Evolutionary conservation across 2,888 invertebrate genomes (phyloP).

Genomic region (Ormyrus labotus): DNA sequence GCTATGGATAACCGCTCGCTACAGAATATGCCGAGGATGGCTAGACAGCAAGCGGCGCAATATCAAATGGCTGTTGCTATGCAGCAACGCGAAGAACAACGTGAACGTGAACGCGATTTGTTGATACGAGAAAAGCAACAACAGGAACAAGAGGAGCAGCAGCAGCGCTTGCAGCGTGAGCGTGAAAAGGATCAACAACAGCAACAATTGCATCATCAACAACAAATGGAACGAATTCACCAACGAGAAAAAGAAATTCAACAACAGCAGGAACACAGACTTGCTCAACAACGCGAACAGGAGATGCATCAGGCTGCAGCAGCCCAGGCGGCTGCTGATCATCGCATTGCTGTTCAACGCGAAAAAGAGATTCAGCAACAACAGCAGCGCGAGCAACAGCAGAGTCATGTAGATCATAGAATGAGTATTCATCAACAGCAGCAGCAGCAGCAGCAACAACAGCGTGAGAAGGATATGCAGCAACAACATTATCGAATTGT

Average conservation of each 20-base stretch:
- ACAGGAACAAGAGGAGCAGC: constrained; percentile 67
- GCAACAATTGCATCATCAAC: constrained; percentile 69
- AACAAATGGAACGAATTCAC: constrained; percentile 71
- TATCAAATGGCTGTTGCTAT: constrained; percentile 69
- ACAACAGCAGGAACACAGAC: constrained; percentile 70
- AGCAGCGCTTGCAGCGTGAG: constrained; percentile 65
- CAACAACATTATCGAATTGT: constrained; percentile 61
- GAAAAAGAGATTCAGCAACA: constrained; percentile 72
- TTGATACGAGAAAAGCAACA: constrained; percentile 68
- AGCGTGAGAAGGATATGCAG: constrained; percentile 67
- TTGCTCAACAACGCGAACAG: constrained; percentile 67
- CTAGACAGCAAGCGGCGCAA: constrained; percentile 68
- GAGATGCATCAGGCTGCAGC: constrained; percentile 69
- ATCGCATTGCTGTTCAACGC: constrained; percentile 62
- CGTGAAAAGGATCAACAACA: constrained; percentile 72
- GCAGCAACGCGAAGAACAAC: constrained; percentile 65
- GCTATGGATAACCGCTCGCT: constrained; percentile 71
- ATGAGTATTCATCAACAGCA: constrained; percentile 68
- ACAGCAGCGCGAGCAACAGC: constrained; percentile 66
- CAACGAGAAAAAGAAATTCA: constrained; percentile 67
- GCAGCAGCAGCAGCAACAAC: constrained; percentile 61
- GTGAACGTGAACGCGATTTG: constrained; percentile 71
- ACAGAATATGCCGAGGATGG: constrained; percentile 72
- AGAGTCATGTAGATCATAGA: constrained; percentile 67
- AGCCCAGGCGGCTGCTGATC: constrained; percentile 62